Percentiles rank a stretch among this genome's conserved stretches.
These are phyloP conservation scores for Melanostigma gelatinosum DNA, from an alignment of 2,113 vertebrate species.

Conservation along the genomic window DNA sequence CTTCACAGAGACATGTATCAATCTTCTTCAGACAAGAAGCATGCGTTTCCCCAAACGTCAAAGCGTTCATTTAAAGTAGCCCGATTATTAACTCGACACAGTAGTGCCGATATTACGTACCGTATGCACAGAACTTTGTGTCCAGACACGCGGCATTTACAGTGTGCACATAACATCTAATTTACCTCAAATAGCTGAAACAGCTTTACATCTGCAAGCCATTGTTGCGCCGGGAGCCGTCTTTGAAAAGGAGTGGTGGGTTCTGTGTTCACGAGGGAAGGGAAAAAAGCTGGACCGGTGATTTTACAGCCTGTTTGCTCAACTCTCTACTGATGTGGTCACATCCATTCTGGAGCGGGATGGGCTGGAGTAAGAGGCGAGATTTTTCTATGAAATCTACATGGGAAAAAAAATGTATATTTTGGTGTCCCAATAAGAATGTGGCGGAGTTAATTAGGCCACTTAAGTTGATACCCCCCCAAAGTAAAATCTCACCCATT, in stretches of 20 bases:
- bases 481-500: background rate
- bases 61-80: background rate
- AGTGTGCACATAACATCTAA: constrained; percentile 56
- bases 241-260: constrained; percentile 64
- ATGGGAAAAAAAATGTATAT: constrained; percentile 2
- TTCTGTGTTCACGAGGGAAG: constrained; percentile 61
- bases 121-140: constrained; percentile 32
- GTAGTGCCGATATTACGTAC: background rate
- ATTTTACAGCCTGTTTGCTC: constrained; percentile 71
- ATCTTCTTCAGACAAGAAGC: background rate
- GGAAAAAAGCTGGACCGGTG: constrained; percentile 39
- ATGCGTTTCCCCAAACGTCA: background rate
- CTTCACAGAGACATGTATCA: background rate
- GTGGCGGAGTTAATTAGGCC: constrained; percentile 21
- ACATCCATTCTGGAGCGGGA: constrained; percentile 19
- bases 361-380: constrained; percentile 13
- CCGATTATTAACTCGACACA: background rate
- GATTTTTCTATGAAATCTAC: constrained; percentile 19
- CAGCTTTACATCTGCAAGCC: constrained; percentile 73
- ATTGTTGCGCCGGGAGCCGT: constrained; percentile 61
- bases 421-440: constrained; percentile 28
- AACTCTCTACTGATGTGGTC: constrained; percentile 64
- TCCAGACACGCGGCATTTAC: constrained; percentile 73
- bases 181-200: constrained; percentile 36
- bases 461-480: constrained; percentile 17